phyloP scores from a whole-genome alignment of 1,140 invertebrate species.

The Zeugodacus cucurbitae region DNA sequence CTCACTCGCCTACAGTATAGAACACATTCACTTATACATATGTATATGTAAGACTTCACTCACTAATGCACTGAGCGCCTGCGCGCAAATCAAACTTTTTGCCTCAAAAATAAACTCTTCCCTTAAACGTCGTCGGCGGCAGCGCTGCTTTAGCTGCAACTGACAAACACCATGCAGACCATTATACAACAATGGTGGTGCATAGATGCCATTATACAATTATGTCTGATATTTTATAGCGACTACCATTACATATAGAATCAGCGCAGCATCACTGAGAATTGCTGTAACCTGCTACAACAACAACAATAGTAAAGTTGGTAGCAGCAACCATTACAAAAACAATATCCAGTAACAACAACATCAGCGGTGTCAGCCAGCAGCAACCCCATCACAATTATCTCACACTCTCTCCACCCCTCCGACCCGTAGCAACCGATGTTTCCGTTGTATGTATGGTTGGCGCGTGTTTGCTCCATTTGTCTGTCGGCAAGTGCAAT shows the following conservation, averaged over 20 bases:
- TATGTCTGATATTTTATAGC: not conserved
- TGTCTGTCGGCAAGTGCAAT: not conserved
- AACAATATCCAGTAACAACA: too few species aligned
- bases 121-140: not conserved
- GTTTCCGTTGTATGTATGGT: too few species aligned
- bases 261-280: not conserved
- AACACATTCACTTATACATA: not conserved
- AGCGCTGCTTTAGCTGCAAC: not conserved
- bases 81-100: not conserved
- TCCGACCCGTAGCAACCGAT: not conserved
- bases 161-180: not conserved
- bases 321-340: too few species aligned
- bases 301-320: too few species aligned
- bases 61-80: not conserved
- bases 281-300: not conserved
- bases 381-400: not conserved
- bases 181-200: constrained; percentile 16
- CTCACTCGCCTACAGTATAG: too few species aligned
- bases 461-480: not conserved
- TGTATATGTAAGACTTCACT: not conserved
- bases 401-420: not conserved
- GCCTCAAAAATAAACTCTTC: not conserved
- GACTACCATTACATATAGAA: not conserved
- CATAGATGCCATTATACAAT: constrained; percentile 19
- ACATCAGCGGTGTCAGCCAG: not conserved